A percentile compares a stretch with the other conserved stretches of the same genome.
phyloP scores from a whole-genome alignment of 2,113 vertebrate genomes.

The Dasyurus viverrinus region DNA sequence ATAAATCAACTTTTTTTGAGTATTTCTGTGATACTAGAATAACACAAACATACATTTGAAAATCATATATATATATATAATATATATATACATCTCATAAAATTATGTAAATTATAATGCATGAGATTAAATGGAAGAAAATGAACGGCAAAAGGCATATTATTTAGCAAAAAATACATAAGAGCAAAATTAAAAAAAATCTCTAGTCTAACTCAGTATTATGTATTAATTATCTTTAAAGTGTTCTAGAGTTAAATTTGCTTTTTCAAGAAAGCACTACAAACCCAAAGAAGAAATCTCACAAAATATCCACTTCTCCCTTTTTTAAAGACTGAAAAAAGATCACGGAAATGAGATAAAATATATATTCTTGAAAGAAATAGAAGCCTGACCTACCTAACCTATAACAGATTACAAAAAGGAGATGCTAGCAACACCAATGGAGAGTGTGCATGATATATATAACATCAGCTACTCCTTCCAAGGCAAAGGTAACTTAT shows the following conservation, averaged over 20 bases:
- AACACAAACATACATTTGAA: constrained; percentile 58
- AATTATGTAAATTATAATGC: too few relatives aligned
- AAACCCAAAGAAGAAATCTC: constrained; percentile 54
- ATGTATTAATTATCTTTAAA: constrained; percentile 42
- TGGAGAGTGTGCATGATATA: constrained; percentile 21
- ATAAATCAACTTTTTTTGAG: constrained; percentile 67
- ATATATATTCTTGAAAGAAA: constrained; percentile 72
- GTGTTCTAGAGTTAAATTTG: constrained; percentile 51
- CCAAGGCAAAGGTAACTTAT: constrained; percentile 2
- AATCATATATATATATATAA: constrained; percentile 8
- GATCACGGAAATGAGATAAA: constrained; percentile 44
- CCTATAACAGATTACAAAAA: constrained; percentile 59
- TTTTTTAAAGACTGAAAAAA: constrained; percentile 30
- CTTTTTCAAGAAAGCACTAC: constrained; percentile 72
- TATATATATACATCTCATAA: too few relatives aligned
- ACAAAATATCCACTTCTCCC: constrained; percentile 15
- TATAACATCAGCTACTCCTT: background rate
- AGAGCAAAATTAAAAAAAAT: constrained; percentile 28
- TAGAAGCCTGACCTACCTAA: constrained; percentile 70
- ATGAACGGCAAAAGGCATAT: constrained; percentile 52
- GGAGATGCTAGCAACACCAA: constrained; percentile 56
- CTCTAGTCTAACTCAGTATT: constrained; percentile 34
- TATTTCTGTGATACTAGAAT: constrained; percentile 44
- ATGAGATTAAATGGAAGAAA: background rate
- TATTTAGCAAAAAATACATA: constrained; percentile 54